Percentiles rank a stretch among this genome's conserved stretches.
Conservation (phyloP, 1,140 invertebrate species). For the Philotrypesis tridentata region DNA sequence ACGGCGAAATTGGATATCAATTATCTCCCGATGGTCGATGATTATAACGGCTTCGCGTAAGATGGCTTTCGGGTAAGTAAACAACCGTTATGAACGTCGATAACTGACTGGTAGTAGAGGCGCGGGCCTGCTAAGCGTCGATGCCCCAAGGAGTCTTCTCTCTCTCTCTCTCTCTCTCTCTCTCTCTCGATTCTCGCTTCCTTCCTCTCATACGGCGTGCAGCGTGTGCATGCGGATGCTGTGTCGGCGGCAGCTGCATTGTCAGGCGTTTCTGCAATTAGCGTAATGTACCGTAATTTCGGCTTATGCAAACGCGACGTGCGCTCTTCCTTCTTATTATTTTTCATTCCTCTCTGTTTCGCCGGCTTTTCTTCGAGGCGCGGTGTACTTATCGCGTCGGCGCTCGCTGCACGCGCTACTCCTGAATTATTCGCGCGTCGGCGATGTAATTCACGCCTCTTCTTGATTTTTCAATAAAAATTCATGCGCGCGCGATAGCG, state of each 20-base stretch:
- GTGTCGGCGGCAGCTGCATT: not conserved
- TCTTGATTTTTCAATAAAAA: not conserved
- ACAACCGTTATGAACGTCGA: conserved; percentile 47
- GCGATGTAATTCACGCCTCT: not conserved
- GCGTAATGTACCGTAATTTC: not conserved
- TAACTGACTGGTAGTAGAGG: conserved; percentile 32
- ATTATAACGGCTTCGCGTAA: conserved; percentile 50
- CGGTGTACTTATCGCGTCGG: too few relatives aligned
- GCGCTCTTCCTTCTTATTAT: not conserved
- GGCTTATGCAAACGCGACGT: too few relatives aligned
- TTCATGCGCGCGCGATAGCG: not conserved
- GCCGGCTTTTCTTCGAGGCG: too few relatives aligned
- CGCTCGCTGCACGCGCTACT: too few relatives aligned
- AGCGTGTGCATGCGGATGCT: not conserved
- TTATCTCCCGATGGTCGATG: conserved; percentile 42
- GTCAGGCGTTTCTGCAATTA: conserved; percentile 1
- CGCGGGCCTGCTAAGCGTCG: conserved; percentile 33
- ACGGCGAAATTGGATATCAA: conserved; percentile 49
- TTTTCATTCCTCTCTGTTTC: not conserved
- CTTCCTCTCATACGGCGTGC: too few relatives aligned
- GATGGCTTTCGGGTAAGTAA: conserved; percentile 47
- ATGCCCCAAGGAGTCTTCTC: conserved; percentile 18
- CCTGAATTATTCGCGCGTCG: too few relatives aligned
- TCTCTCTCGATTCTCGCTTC: too few relatives aligned
- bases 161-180: not conserved